These are phyloP conservation scores for Synergus japonicus DNA, from an alignment of 2,888 invertebrate genomes.

Conservation along the genomic window DNA sequence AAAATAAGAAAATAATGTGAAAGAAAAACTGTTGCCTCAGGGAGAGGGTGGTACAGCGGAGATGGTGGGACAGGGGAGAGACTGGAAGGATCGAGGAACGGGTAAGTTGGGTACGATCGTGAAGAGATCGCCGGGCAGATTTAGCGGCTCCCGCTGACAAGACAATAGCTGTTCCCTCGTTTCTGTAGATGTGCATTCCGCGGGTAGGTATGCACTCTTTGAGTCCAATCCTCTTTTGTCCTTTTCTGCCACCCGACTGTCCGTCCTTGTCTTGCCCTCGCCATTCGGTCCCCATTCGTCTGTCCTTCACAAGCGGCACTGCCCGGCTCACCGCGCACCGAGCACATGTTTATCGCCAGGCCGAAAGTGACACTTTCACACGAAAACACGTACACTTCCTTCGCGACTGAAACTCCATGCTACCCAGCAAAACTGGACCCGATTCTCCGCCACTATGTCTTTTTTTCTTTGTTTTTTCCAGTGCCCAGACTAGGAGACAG, in stretches of 20 bases:
- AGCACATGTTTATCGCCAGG: constrained; percentile 64
- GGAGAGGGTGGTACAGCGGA: constrained; percentile 14
- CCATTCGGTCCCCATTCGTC: constrained; percentile 61
- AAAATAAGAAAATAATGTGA: constrained; percentile 43
- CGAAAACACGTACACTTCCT: constrained; percentile 52
- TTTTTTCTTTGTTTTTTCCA: constrained; percentile 8
- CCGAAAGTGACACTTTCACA: constrained; percentile 70
- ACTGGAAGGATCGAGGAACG: constrained; percentile 55
- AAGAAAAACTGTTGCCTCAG: constrained; percentile 43
- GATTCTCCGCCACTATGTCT: background rate
- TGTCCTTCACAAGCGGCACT: constrained; percentile 52
- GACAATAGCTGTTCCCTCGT: constrained; percentile 74
- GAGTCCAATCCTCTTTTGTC: constrained; percentile 46
- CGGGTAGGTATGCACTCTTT: constrained; percentile 66
- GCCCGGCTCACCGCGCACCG: constrained; percentile 42
- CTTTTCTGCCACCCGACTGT: constrained; percentile 49
- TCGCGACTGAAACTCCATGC: constrained; percentile 21
- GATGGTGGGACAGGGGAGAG: constrained; percentile 48
- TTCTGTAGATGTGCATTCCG: constrained; percentile 71
- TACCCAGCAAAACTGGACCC: constrained; percentile 32
- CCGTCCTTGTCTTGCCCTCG: constrained; percentile 43
- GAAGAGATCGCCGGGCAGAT: constrained; percentile 74
- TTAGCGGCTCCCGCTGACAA: constrained; percentile 75
- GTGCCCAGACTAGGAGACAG: background rate
- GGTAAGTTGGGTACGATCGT: constrained; percentile 63